phyloP scores from a whole-genome alignment of 53 echinoderm and acorn worm genomes.

The Stichopus horrens region DNA sequence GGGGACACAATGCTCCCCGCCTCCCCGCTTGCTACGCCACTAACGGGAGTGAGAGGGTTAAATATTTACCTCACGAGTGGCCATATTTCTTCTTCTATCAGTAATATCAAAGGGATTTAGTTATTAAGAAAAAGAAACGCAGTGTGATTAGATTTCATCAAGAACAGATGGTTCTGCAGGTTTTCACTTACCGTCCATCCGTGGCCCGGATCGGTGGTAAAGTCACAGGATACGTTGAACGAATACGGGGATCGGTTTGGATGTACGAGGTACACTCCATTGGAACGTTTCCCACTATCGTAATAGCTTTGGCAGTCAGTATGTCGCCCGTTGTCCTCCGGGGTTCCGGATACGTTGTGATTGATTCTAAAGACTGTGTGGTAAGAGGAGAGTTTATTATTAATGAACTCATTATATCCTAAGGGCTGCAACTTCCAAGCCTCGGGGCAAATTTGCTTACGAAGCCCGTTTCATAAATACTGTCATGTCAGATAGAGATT shows the following conservation, averaged over 20 bases:
- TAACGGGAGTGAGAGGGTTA: no score
- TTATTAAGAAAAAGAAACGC: no score
- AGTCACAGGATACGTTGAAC: slow-evolving; percentile 13
- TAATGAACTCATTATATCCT: background rate
- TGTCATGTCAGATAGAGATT: no score
- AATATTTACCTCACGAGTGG: no score
- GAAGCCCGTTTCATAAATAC: no score
- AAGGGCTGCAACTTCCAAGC: no score
- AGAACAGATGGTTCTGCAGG: background rate
- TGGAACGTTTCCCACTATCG: background rate
- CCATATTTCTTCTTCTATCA: no score
- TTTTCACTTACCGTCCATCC: slow-evolving; percentile 29
- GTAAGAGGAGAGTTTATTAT: background rate
- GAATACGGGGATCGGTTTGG: background rate
- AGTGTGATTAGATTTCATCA: no score
- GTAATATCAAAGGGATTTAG: no score
- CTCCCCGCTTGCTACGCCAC: no score
- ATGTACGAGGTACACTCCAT: background rate
- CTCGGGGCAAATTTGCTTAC: no score
- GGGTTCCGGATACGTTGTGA: background rate
- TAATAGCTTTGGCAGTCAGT: background rate
- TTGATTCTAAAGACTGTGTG: background rate
- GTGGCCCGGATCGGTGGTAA: background rate
- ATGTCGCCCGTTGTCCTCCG: background rate
- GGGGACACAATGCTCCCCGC: no score